Base-by-base conservation (phyloP, 2,113 vertebrate genomes). In the Rhombomys opimus region DNA sequence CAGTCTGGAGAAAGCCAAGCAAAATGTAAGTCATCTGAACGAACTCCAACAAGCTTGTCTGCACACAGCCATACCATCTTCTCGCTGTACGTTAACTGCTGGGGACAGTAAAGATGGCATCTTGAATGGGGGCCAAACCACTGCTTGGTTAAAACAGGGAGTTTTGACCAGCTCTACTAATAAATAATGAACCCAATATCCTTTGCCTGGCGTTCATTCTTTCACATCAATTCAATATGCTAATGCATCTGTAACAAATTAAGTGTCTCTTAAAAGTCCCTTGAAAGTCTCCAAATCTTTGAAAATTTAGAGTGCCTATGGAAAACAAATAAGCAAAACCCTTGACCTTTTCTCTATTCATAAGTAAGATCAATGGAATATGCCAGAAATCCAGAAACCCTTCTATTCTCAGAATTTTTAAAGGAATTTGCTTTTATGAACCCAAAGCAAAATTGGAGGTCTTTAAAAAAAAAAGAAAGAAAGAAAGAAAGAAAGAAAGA, bases 201-300 rank as follows among this genome's bases (percentile, higher is more conserved):
- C 95, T 96, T 96, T 95, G 96, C 93, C 94, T 87, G 89, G 97
- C 94, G 91, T 97, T 97, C 97, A 95, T 90, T 98, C 94, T 93
- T 97, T 95, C 96, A 97, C 97, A 97, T 97, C 97, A 97, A 96
- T 98, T 95, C 97, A 97, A 65, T 98, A 97, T 96, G 97, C 96
- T 97, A 97, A 98, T 98, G 97, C 97, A 98, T 97, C 97, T 98
- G 97, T 96, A 97, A 97, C 95, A 97, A 97, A 97, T 97, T 98
- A 97, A 97, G 94, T 95, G 94, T 98, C 97, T 98, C 93, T 98
- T 98, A 97, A 98, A 98, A 97, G 95, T 97, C 96, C 94, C 96
- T 97, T 98, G 93, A 97, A 98, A 97, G 96, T 93, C 96, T 97
- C 95, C 96, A 97, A 97, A 96, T 97, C 96, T 98, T 97, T 98